These are phyloP conservation scores for Patella vulgata DNA, from an alignment of 1,140 invertebrate species.

Conservation along the genomic window DNA sequence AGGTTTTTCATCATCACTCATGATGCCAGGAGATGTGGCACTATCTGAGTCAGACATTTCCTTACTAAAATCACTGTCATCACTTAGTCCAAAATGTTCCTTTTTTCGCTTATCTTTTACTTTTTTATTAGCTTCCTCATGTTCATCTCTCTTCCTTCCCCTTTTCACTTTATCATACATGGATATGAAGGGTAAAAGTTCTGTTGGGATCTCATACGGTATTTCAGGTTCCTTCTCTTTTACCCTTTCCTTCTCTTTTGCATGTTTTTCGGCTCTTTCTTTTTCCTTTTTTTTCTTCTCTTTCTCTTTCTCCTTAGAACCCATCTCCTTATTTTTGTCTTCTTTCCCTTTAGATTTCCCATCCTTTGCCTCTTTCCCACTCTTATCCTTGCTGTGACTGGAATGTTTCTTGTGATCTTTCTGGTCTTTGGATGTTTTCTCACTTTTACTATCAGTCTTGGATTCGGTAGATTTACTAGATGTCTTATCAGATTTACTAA, in stretches of 20 bases:
- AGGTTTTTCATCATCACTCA: slow-evolving; percentile 30
- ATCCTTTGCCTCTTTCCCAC: slow-evolving; percentile 1
- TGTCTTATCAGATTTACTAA: neutral
- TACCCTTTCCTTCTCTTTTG: slow-evolving; percentile 46
- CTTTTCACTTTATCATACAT: slow-evolving; percentile 99
- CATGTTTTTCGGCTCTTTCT: slow-evolving; percentile 27
- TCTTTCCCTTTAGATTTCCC: slow-evolving; percentile 12
- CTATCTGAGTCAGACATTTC: slow-evolving; percentile 39
- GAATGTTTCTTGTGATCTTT: slow-evolving; percentile 14
- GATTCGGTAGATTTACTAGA: slow-evolving; percentile 8
- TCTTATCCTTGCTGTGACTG: slow-evolving; percentile 6
- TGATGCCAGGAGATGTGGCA: slow-evolving; percentile 14
- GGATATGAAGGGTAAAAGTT: slow-evolving; percentile 78
- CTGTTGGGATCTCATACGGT: slow-evolving; percentile 19
- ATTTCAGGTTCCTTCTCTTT: slow-evolving; percentile 38
- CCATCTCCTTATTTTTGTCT: slow-evolving; percentile 13
- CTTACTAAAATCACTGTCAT: slow-evolving; percentile 39
- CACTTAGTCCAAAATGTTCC: slow-evolving; percentile 37
- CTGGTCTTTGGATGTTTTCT: slow-evolving; percentile 3
- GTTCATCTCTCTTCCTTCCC: slow-evolving; percentile 75
- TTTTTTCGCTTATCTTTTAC: slow-evolving; percentile 78
- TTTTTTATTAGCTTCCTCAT: slow-evolving; percentile 85
- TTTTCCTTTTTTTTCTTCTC: slow-evolving; percentile 24
- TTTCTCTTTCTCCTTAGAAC: slow-evolving; percentile 16
- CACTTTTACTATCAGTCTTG: neutral